These are phyloP conservation scores for Chelonia mydas DNA, from an alignment of 2,797 vertebrate species.

Conservation along the genomic window DNA sequence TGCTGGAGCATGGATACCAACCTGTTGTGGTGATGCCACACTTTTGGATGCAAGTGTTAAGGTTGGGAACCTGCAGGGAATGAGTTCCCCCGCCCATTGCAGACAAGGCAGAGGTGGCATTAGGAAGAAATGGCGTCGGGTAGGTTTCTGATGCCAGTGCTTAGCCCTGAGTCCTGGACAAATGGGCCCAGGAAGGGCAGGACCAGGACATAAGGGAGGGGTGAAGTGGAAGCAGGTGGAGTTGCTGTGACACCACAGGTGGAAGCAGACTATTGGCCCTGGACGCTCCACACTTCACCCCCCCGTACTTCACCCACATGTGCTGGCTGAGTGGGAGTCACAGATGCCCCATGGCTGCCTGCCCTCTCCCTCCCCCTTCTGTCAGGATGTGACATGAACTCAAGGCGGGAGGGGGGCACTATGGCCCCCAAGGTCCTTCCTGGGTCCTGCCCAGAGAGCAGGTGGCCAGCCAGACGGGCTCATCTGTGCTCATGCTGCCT, in stretches of 20 bases:
- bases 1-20: neutral
- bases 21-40: neutral
- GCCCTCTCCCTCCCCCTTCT: neutral
- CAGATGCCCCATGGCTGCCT: neutral
- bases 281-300: accelerated
- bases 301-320: no score
- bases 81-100: neutral
- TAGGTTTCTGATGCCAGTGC: neutral
- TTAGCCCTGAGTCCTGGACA: neutral
- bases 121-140: neutral
- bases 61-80: neutral
- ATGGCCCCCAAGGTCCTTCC: neutral
- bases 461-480: accelerated
- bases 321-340: neutral
- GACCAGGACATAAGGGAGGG: neutral
- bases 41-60: neutral
- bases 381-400: neutral
- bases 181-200: neutral
- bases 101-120: neutral
- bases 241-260: neutral
- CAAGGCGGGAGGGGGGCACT: neutral
- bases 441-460: neutral
- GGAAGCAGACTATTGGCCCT: neutral
- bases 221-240: neutral
- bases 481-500: neutral